Evolutionary conservation across 2,888 invertebrate genomes (phyloP), one percentile per base, ranked within the genome.

Genomic region (Lepas anatifera): DNA sequence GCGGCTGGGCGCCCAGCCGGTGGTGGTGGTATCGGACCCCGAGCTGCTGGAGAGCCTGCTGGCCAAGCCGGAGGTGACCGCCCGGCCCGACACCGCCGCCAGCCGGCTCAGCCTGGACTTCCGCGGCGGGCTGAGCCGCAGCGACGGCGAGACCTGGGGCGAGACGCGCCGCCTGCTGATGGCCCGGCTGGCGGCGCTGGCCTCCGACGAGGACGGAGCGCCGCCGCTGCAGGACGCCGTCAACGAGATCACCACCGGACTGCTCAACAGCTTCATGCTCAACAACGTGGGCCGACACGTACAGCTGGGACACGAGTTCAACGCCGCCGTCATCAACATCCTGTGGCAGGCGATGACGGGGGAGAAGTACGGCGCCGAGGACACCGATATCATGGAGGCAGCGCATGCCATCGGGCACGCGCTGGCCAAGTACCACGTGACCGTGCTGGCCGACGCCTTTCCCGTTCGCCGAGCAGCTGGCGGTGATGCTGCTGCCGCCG

Each of bases 11-110:
- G 71, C 69, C 13, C 63, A 70, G 29, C 52, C 69, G 11, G 70
- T 74, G 3, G 72, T 74, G 41, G 71, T 74, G 7, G 66, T 75
- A 18, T 72, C 73, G 16, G 72, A 71, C 67, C 70, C 67, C 25
- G 70, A 72, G 13, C 39, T 70, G 11, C 71, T 75, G 10, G 71
- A 69, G 32, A 73, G 73, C 58, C 72, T 73, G 16, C 72, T 75
- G 25, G 41, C 35, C n/a, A 25, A 41, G 52, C 6, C 52, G 7
- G 68, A 68, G n/a, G 43, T 63, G 8, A 58, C 37, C 29, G 41
- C 32, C 3, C 37, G 67, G 41, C n/a, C 68, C 4, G 68, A 52
- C 29, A 58, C 48, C 43, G 27, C 43, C 46, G 39, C 41, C 6
- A 50, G 50, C 22, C 63, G 63, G 25, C 63, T 68, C 43, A 39